phyloP scores from a whole-genome alignment of 2,888 invertebrate species.

The Plutella xylostella region DNA sequence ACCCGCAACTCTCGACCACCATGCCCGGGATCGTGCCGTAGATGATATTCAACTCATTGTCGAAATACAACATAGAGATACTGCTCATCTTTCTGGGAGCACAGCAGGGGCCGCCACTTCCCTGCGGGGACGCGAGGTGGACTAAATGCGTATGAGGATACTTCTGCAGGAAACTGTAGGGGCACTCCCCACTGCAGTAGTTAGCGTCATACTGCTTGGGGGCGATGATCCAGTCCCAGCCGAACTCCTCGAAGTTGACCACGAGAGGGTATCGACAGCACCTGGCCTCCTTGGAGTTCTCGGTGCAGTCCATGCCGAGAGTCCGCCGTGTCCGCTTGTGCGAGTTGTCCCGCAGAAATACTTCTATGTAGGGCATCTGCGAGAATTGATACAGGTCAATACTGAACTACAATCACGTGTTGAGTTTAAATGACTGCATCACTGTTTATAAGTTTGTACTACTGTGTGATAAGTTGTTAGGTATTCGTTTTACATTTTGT shows the following conservation, averaged over 20 bases:
- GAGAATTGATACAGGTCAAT: too few relatives aligned
- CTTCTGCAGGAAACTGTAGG: constrained; percentile 86
- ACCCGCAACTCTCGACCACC: constrained; percentile 95
- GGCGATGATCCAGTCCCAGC: constrained; percentile 98
- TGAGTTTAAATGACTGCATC: too few relatives aligned
- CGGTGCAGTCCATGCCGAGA: constrained; percentile 86
- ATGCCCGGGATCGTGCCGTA: constrained; percentile 91
- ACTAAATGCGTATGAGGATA: constrained; percentile 91
- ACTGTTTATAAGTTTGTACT: too few relatives aligned
- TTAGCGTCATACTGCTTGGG: constrained; percentile 95
- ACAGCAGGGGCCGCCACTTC: constrained; percentile 91
- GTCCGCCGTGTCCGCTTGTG: constrained; percentile 80
- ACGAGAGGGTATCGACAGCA: constrained; percentile 95
- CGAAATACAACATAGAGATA: constrained; percentile 93
- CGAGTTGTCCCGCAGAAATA: constrained; percentile 58
- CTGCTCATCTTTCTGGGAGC: constrained; percentile 89
- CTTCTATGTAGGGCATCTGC: constrained; percentile 66
- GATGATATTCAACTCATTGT: constrained; percentile 88
- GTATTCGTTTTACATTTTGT: too few relatives aligned
- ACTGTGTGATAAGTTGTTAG: too few relatives aligned
- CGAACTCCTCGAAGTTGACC: constrained; percentile 94
- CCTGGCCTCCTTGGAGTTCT: constrained; percentile 81
- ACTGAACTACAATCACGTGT: too few relatives aligned
- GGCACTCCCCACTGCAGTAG: constrained; percentile 96
- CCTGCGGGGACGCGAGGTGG: constrained; percentile 80